These are phyloP conservation scores for Eilema sororculum DNA, from an alignment of 2,888 invertebrate species.

Conservation along the genomic window DNA sequence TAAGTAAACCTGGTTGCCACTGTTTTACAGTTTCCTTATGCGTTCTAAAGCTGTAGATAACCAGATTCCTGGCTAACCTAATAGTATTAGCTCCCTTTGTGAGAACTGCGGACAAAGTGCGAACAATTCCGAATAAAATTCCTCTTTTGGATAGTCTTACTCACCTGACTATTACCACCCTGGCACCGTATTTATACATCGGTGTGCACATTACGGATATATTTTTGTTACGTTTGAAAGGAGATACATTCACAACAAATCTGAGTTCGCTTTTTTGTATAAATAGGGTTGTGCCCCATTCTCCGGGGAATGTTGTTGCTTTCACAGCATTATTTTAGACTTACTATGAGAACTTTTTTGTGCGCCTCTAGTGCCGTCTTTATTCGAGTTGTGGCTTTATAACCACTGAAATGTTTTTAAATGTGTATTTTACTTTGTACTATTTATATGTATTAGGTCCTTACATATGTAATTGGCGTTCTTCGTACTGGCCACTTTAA, in stretches of 20 bases:
- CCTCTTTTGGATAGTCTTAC: constrained; percentile 14
- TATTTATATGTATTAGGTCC: too few species aligned
- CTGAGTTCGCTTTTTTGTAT: constrained; percentile 53
- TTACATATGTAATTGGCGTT: too few species aligned
- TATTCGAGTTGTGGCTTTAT: constrained; percentile 32
- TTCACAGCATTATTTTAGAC: constrained; percentile 57
- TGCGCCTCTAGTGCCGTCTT: constrained; percentile 31
- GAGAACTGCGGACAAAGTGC: constrained; percentile 1
- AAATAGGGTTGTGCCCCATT: constrained; percentile 51
- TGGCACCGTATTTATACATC: constrained; percentile 10
- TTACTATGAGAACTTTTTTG: constrained; percentile 42
- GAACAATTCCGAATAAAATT: constrained; percentile 7
- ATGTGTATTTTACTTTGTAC: constrained; percentile 29
- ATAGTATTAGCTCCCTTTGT: constrained; percentile 15
- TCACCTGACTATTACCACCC: constrained; percentile 15
- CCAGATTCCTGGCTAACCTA: constrained; percentile 6
- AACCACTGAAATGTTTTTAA: constrained; percentile 28
- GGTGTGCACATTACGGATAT: constrained; percentile 35
- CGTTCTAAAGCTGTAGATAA: not conserved
- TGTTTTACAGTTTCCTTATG: constrained; percentile 3
- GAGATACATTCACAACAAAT: constrained; percentile 48
- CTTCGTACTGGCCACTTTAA: too few species aligned
- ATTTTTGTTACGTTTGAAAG: constrained; percentile 47
- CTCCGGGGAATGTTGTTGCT: constrained; percentile 49
- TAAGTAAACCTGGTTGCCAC: too few species aligned